Evolutionary conservation across 2,888 invertebrate genomes (phyloP).

Genomic region (Alloscopus bannaensis): DNA sequence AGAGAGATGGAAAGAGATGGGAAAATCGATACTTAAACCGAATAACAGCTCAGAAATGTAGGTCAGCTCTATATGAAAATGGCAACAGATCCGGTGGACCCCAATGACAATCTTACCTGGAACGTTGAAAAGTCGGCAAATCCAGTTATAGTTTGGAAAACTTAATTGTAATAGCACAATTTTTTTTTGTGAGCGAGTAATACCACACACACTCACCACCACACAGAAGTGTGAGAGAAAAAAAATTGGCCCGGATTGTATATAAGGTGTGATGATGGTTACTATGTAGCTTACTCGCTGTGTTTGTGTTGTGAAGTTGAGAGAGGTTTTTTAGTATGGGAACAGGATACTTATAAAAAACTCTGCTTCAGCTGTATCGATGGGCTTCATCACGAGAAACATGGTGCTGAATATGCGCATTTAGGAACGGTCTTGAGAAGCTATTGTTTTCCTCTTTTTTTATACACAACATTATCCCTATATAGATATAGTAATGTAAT

Average conservation of each 20-base stretch:
- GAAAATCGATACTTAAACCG: constrained; percentile 42
- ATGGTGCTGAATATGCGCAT: constrained; percentile 38
- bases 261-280: background rate
- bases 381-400: background rate
- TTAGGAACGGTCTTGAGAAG: constrained; percentile 12
- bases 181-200: too few species aligned
- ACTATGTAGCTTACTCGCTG: background rate
- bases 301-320: background rate
- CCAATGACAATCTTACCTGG: constrained; percentile 22
- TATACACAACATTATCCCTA: background rate
- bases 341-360: background rate
- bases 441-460: background rate
- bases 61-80: constrained; percentile 7
- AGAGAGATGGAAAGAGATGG: background rate
- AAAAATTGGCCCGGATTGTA: constrained; percentile 47
- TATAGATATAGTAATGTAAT: background rate
- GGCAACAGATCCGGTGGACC: background rate
- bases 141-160: constrained; percentile 11
- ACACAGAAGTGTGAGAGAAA: background rate
- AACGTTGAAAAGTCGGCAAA: constrained; percentile 30
- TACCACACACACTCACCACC: constrained; percentile 4
- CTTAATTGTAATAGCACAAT: constrained; percentile 13
- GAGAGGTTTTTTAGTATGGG: background rate
- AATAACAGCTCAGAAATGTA: constrained; percentile 46
- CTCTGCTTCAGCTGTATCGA: constrained; percentile 51